Evolutionary conservation across 2,888 invertebrate genomes (phyloP), one percentile per base, ranked within the genome.

Genomic region (Andrena praecox): DNA sequence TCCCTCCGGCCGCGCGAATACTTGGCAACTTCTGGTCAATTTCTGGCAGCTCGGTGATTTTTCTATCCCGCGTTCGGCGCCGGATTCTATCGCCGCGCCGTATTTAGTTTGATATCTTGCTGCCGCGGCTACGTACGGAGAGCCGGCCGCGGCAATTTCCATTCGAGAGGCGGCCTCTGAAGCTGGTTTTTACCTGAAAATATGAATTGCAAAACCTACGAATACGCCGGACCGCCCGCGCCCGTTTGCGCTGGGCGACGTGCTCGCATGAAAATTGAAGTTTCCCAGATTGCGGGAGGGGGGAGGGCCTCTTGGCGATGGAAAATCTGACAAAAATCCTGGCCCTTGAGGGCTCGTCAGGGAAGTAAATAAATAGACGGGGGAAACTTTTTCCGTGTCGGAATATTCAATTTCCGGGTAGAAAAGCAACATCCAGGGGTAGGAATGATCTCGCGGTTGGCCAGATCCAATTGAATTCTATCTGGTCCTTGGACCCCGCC

Each of bases 141-240:
- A 71, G 5, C 82, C 29, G 56, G 62, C 56, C 54, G 12, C 48
- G 52, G 27, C 62, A 71, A 82, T 82, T 71, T 82, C 80, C 76
- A 82, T 82, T 63, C 24, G 76, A 76, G 59, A 69, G 79, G 31
- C 68, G 24, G 20, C 75, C 66, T 80, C 80, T 80, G 52, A 29
- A 70, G 59, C n/a, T 31, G 31, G 33, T 75, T 77, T 74, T 79
- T 54, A 64, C 33, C 62, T 4, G 62, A 52, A 80, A 80, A 82
- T 80, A 80, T 80, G 82, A 80, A 80, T 82, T 80, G 82, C 76
- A 80, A 82, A 82, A 81, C 66, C 69, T 31, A 64, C 48, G 56
- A 52, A 54, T 60, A 67, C 74, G 50, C 24, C 1, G 72, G 78
- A 67, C 71, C 60, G 54, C 52, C 7, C 20, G 10, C 8, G 54